Percentiles rank a stretch among this genome's conserved stretches.
phyloP scores from a whole-genome alignment of 2,113 vertebrate genomes.

The Scophthalmus maximus region DNA sequence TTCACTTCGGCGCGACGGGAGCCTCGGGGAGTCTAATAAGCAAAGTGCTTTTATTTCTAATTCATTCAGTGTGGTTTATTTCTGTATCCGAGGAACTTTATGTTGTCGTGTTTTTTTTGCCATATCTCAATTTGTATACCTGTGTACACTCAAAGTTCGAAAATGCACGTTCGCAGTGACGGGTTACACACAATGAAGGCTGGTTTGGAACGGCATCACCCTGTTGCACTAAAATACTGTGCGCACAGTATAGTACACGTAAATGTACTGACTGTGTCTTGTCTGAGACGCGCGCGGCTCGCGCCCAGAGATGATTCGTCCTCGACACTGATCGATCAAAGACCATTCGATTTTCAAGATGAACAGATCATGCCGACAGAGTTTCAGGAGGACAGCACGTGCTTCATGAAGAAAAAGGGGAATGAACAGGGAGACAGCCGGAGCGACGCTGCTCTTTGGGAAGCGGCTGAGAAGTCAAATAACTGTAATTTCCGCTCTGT shows the following conservation, averaged over 20 bases:
- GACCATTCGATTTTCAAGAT: background rate
- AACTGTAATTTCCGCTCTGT: constrained; percentile 69
- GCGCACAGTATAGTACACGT: no score
- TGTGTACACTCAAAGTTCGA: no score
- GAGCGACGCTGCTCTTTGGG: constrained; percentile 38
- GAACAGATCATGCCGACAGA: background rate
- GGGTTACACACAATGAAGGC: no score
- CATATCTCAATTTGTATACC: background rate
- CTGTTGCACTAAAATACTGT: no score
- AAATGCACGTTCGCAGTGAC: no score
- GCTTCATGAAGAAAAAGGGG: background rate
- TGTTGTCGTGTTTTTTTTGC: no score
- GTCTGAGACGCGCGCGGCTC: no score
- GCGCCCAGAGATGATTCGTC: no score
- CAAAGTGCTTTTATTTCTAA: background rate
- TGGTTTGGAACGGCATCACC: no score
- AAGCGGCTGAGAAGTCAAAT: constrained; percentile 51
- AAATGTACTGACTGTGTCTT: no score
- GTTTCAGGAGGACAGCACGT: background rate
- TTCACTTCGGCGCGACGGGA: background rate
- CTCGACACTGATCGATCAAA: background rate
- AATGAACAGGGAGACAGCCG: constrained; percentile 14
- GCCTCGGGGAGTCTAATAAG: background rate
- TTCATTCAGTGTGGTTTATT: background rate
- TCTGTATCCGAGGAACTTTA: no score